These are phyloP conservation scores for Sphaerophoria rueppellii DNA, from an alignment of 2,888 invertebrate species.

Conservation along the genomic window DNA sequence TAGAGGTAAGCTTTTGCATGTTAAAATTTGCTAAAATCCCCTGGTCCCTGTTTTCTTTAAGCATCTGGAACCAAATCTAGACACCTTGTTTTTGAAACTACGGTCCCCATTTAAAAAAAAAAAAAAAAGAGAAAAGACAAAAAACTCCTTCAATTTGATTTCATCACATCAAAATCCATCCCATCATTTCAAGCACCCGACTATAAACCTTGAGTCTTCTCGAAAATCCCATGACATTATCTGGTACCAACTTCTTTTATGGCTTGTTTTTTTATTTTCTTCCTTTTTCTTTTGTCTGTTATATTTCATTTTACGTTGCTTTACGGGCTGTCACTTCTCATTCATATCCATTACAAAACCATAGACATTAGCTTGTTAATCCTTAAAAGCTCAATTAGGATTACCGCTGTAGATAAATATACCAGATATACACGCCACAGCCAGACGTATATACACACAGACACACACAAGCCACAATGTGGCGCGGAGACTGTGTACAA, in stretches of 20 bases:
- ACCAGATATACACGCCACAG: neutral
- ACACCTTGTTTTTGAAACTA: too few species aligned
- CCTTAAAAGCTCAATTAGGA: slow-evolving; percentile 69
- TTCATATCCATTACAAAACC: slow-evolving; percentile 52
- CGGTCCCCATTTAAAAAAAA: too few species aligned
- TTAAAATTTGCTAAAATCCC: too few species aligned
- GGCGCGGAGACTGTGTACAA: neutral
- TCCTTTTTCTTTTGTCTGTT: slow-evolving; percentile 8
- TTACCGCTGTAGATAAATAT: slow-evolving; percentile 49
- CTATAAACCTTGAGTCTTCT: slow-evolving; percentile 32
- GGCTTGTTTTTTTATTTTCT: slow-evolving; percentile 14
- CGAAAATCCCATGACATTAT: slow-evolving; percentile 44
- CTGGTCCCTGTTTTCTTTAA: neutral
- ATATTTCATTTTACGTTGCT: neutral
- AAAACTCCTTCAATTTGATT: slow-evolving; percentile 2
- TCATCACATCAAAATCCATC: slow-evolving; percentile 25
- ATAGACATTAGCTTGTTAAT: slow-evolving; percentile 69
- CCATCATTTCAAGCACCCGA: slow-evolving; percentile 10
- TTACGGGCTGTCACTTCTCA: slow-evolving; percentile 52
- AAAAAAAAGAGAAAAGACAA: neutral
- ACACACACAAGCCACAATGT: slow-evolving; percentile 38
- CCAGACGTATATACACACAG: neutral
- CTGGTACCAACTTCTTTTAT: slow-evolving; percentile 20
- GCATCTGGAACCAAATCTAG: neutral
- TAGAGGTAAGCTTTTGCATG: too few species aligned